Conservation (phyloP, 1,140 invertebrate genomes). For the Heliconius congener region DNA sequence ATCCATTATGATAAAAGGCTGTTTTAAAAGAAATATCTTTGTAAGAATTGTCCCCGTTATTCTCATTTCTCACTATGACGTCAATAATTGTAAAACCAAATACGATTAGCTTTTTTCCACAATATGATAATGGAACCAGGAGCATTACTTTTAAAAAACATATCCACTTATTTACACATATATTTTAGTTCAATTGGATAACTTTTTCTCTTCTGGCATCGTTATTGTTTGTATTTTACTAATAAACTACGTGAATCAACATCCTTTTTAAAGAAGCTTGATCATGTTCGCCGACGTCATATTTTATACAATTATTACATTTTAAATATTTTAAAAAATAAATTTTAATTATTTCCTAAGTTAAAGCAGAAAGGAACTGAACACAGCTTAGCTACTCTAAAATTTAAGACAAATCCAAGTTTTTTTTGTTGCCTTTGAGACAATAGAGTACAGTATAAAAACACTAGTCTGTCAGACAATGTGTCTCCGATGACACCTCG, state of each 20-base stretch:
- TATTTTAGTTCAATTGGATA: too few species aligned
- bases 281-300: too few species aligned
- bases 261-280: too few species aligned
- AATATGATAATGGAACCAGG: slow-evolving; percentile 22
- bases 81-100: slow-evolving; percentile 33
- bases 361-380: neutral
- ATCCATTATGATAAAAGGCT: slow-evolving; percentile 51
- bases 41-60: slow-evolving; percentile 28
- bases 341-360: neutral
- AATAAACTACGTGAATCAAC: too few species aligned
- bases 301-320: too few species aligned
- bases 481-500: slow-evolving; percentile 60
- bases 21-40: slow-evolving; percentile 49
- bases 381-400: slow-evolving; percentile 2
- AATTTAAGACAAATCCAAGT: slow-evolving; percentile 11
- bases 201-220: too few species aligned
- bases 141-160: neutral
- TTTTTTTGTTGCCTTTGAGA: slow-evolving; percentile 36
- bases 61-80: slow-evolving; percentile 42
- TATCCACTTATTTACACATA: too few species aligned
- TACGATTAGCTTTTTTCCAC: slow-evolving; percentile 45
- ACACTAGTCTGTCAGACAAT: slow-evolving; percentile 61
- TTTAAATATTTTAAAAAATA: too few species aligned
- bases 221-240: too few species aligned
- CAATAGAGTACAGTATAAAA: slow-evolving; percentile 51